phyloP scores from a whole-genome alignment of 2,113 vertebrate genomes.

The Vanacampus margaritifer region DNA sequence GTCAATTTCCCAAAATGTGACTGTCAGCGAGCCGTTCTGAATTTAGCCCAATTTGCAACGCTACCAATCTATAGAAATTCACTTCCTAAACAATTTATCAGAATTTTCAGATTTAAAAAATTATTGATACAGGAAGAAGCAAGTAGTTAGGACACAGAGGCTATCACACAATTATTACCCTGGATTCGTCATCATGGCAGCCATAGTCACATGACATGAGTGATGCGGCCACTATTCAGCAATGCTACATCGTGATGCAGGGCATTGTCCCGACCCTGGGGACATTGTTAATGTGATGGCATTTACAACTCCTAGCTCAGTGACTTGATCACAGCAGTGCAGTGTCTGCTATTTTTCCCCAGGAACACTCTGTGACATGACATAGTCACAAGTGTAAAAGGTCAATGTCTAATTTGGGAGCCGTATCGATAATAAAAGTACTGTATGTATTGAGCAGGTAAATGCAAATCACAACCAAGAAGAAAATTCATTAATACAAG shows the following conservation, averaged over 20 bases:
- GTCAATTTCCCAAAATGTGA: too few relatives aligned
- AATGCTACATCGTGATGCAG: conserved; percentile 44
- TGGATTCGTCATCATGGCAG: conserved; percentile 30
- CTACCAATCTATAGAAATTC: too few relatives aligned
- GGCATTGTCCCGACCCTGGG: conserved; percentile 35
- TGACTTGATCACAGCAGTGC: not conserved
- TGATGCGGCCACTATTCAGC: conserved; percentile 43
- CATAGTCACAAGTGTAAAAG: not conserved
- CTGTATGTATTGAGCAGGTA: not conserved
- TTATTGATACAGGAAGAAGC: not conserved
- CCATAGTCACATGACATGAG: not conserved
- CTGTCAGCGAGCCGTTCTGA: too few relatives aligned
- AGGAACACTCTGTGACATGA: not conserved
- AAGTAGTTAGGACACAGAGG: too few relatives aligned
- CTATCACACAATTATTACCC: conserved; percentile 10
- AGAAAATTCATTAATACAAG: not conserved
- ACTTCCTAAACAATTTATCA: too few relatives aligned
- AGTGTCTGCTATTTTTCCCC: not conserved
- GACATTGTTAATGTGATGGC: conserved; percentile 59
- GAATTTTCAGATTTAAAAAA: too few relatives aligned
- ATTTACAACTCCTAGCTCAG: conserved; percentile 50
- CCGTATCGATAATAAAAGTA: not conserved
- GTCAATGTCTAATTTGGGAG: not conserved
- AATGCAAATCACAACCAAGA: not conserved
- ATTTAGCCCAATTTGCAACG: too few relatives aligned